Conservation (phyloP, 2,797 vertebrate species). For the Gallirallus australis region DNA sequence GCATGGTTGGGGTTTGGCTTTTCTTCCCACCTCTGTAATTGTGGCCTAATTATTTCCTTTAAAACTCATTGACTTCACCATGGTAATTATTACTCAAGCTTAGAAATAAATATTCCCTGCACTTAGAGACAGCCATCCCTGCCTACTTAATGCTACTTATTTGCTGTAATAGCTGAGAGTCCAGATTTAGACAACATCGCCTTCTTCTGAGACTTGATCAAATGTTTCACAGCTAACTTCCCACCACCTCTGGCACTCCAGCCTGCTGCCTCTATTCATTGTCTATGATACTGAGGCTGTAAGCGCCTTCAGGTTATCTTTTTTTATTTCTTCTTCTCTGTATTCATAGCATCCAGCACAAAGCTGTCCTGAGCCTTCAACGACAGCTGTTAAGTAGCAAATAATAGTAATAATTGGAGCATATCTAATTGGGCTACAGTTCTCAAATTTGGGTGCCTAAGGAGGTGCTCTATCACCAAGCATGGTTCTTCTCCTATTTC, state of each 20-base stretch:
- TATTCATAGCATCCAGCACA: not conserved
- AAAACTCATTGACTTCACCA: constrained; percentile 31
- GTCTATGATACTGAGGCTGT: not conserved
- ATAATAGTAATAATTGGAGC: constrained; percentile 20
- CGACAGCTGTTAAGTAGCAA: constrained; percentile 13
- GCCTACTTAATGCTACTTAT: constrained; percentile 26
- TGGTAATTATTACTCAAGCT: constrained; percentile 27
- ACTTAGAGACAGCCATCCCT: not conserved
- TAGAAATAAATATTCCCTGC: constrained; percentile 37
- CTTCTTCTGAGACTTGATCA: constrained; percentile 2
- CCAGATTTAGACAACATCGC: constrained; percentile 16
- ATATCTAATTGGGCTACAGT: constrained; percentile 8
- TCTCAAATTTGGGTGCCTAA: not conserved
- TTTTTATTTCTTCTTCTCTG: not conserved
- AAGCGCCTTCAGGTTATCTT: not conserved
- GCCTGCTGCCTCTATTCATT: not conserved
- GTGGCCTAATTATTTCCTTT: constrained; percentile 35
- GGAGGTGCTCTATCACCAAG: not conserved
- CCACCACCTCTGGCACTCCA: not conserved
- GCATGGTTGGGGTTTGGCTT: not conserved
- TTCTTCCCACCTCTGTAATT: not conserved
- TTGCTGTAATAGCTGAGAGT: constrained; percentile 13
- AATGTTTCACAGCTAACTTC: not conserved
- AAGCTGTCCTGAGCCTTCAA: constrained; percentile 24
- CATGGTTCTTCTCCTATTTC: not conserved